These are phyloP conservation scores for Trichosurus vulpecula DNA, from an alignment of 2,797 vertebrate genomes.

Conservation along the genomic window DNA sequence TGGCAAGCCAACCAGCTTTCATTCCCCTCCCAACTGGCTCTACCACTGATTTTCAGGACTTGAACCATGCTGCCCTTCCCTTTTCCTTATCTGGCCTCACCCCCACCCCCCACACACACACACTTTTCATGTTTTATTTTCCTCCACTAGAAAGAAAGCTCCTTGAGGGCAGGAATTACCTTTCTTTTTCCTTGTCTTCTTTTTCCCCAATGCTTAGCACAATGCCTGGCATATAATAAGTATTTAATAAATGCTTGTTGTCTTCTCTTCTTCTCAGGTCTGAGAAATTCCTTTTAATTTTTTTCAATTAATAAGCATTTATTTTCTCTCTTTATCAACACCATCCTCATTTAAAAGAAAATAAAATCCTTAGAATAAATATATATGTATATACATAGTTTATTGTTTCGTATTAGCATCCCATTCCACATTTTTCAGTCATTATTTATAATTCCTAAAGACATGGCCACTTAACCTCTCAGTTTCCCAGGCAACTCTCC, in stretches of 20 bases:
- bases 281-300: not conserved
- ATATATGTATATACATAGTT: not conserved
- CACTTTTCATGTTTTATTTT: not conserved
- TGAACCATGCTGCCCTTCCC: not conserved
- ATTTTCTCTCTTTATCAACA: not conserved
- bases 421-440: not conserved
- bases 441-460: not conserved
- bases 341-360: not conserved
- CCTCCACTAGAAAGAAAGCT: not conserved
- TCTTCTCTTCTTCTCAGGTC: not conserved
- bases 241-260: not conserved
- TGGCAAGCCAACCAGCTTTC: not conserved
- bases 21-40: not conserved
- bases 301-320: not conserved
- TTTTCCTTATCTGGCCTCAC: not conserved
- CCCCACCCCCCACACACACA: accelerated
- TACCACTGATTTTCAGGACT: not conserved
- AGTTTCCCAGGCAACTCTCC: not conserved
- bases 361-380: not conserved
- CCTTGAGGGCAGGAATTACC: not conserved
- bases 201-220: not conserved
- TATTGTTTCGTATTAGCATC: not conserved
- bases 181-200: not conserved
- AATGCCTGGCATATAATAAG: not conserved
- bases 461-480: not conserved